These are phyloP conservation scores for Onychomys leucogaster DNA, from an alignment of 2,797 vertebrate genomes.

Conservation along the genomic window DNA sequence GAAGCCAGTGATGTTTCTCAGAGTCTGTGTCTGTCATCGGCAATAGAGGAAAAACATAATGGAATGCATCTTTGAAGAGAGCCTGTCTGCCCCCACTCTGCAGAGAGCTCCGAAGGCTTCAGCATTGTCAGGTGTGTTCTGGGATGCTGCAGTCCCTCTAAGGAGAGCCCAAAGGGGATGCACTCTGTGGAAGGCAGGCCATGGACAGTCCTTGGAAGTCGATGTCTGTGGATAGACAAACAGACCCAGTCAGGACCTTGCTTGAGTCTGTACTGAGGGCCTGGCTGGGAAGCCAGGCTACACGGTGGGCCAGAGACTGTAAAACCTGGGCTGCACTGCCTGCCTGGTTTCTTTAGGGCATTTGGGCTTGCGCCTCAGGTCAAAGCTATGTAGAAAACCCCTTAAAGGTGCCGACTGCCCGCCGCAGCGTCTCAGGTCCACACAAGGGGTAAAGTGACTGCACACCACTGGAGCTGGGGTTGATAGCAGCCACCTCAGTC, in stretches of 20 bases:
- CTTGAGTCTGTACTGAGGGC: neutral
- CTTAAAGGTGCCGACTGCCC: neutral
- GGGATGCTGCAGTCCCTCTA: neutral
- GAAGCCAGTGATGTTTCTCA: neutral
- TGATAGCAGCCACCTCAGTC: neutral
- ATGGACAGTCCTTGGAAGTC: neutral
- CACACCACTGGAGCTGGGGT: neutral
- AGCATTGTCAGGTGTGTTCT: fast-evolving
- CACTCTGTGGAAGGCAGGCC: too few relatives aligned
- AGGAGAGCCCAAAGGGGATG: neutral
- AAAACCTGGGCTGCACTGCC: too few relatives aligned
- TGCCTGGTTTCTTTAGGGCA: neutral
- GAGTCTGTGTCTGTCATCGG: neutral
- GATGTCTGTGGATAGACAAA: neutral
- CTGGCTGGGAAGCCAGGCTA: neutral
- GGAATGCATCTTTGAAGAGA: neutral
- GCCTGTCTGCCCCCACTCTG: neutral
- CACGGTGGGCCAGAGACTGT: neutral
- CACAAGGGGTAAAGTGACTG: neutral
- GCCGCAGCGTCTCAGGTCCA: neutral
- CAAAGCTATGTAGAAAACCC: neutral
- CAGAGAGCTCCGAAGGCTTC: neutral
- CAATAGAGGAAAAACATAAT: neutral
- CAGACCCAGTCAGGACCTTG: neutral
- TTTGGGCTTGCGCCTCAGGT: neutral